phyloP scores from a whole-genome alignment of 2,888 invertebrate genomes.

The Coelopa pilipes region DNA sequence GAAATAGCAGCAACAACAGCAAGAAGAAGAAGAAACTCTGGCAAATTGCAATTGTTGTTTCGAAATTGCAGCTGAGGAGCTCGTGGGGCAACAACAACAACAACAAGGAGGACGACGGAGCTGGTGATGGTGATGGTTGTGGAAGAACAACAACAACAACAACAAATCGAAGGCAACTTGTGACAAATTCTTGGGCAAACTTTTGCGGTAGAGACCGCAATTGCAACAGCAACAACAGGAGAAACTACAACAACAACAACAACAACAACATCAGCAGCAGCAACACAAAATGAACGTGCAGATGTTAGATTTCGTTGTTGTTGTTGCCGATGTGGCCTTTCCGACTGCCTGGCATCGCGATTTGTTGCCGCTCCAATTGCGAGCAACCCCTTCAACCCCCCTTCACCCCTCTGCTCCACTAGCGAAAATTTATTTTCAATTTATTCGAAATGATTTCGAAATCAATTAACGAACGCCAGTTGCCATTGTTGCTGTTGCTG shows the following conservation, averaged over 20 bases:
- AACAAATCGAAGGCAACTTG: conserved; percentile 6
- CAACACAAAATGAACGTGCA: neutral
- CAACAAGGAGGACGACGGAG: neutral
- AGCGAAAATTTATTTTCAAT: no score
- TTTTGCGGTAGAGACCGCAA: neutral
- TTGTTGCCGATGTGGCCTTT: neutral
- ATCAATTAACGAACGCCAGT: no score
- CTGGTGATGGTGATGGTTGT: neutral
- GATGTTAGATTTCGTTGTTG: neutral
- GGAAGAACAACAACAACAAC: neutral
- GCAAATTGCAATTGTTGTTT: conserved; percentile 7
- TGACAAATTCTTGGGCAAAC: neutral
- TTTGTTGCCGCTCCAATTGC: no score
- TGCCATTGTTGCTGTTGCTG: no score
- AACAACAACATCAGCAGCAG: no score
- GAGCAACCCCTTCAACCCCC: no score
- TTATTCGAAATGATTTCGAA: no score
- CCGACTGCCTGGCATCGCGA: no score
- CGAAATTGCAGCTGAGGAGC: neutral
- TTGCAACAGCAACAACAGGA: neutral
- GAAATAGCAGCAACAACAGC: neutral
- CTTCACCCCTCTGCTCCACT: no score
- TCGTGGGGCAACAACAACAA: neutral
- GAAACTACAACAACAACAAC: neutral
- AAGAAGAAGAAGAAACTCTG: neutral